Base-by-base conservation (phyloP, 2,888 invertebrate genomes). In the Dascillus cervinus region DNA sequence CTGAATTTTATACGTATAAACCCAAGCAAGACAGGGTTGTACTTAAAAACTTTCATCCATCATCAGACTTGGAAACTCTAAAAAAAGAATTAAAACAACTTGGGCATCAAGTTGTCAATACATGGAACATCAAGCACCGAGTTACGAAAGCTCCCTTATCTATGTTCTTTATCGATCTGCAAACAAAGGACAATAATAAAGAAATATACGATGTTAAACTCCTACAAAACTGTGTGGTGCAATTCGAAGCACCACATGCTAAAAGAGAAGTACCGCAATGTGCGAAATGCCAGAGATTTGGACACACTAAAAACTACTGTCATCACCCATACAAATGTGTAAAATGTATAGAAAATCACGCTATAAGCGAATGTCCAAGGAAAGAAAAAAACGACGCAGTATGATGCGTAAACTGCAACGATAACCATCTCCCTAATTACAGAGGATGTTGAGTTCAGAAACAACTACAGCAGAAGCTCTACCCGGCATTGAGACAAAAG, bases 231-330 rank as follows among this genome's bases (percentile, higher is more conserved):
- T 23, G 13, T 4, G 15, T 17, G 9, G 23, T 26, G 8, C 9
- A 24, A 15, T 25, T 35, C 5, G 23, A 35, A 23, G 22, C 31
- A 26, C 35, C 31, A 10, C 21, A 15, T 10, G 30, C 20, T 11
- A 30, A 13, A 31, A 35, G n/a, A 21, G 27, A 35, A 22, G 23
- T 35, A 10, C 31, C 31, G 3, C 31, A 35, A 6, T 23, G 23
- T 11, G n/a, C 15, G 6, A 30, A 23, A 17, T 30, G 23, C 8
- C 30, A 30, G 9, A 23, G 23, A 11, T 23, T 12, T 11, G 30
- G 14, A 4, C 23, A 30, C 9, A 30, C 30, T 4, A 30, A 30
- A 13, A 30, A 30, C 6, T 30, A 23, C 21, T 30, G 22, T 8
- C 8, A 6, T 19, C 5, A 30, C 15, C 11, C 11, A n/a, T 15